Evolutionary conservation across 2,797 vertebrate genomes (phyloP), one percentile per base, ranked within the genome.

Genomic region (Astyanax mexicanus): DNA sequence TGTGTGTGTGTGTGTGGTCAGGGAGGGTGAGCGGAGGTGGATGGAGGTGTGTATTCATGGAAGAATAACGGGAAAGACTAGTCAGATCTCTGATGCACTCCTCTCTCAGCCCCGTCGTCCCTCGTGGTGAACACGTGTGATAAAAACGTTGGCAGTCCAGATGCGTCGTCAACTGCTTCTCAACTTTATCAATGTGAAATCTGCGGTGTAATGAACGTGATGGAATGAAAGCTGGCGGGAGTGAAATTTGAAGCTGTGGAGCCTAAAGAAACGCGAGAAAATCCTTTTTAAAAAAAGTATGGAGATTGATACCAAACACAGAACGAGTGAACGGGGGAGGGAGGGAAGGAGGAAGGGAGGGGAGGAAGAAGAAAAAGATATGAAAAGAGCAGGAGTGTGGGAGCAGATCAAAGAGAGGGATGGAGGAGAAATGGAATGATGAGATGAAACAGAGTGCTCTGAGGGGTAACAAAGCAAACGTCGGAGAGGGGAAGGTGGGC

Each of bases 211-310:
- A 75, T 70, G 66, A 83, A 77, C 45, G 40, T 64, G 67, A 70
- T 58, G 51, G 71, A 68, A 72, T 38, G 54, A 74, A 44, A 62
- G 40, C 66, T 60, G 47, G 15, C 13, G 44, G 58, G 38, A 71
- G 72, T 40, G 67, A 68, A 75, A 80, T 77, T 32, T 11, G 23
- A 72, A 54, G 9, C 72, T 42, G 54, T 62, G 44, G 52, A 76
- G 58, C 61, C 49, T 68, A 40, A 35, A 81, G 69, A 77, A 74
- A 80, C 71, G 76, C 72, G 74, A 55, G 17, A 49, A 15, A 74
- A 79, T 29, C 29, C n/a, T n/a, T 55, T 81, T 86, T 84, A n/a
- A 35, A 84, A 86, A 83, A 92, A 92, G 91, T 85, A 90, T 78
- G 79, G 68, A 82, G 87, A 86, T 85, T 84, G 88, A 88, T 88